These are phyloP conservation scores for Drosophila chauvacae DNA, from an alignment of 1,140 invertebrate species.

Conservation along the genomic window DNA sequence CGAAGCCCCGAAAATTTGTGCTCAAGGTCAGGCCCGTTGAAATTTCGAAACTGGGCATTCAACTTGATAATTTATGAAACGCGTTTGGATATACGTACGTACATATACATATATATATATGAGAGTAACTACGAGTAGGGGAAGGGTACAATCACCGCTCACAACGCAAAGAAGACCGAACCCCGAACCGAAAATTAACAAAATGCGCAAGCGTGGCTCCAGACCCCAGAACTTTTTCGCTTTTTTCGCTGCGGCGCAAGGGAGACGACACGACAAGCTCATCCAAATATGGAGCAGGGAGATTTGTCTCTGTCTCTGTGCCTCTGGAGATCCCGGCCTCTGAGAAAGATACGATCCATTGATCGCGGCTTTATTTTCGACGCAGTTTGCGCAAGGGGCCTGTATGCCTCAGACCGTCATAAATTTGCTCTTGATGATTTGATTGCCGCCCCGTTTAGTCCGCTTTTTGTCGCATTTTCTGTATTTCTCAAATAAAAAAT, in stretches of 20 bases:
- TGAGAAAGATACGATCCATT: constrained; percentile 32
- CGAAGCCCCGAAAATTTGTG: constrained; percentile 71
- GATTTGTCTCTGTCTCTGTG: constrained; percentile 4
- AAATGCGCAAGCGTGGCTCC: constrained; percentile 51
- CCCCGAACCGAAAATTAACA: constrained; percentile 7
- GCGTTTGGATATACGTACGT: constrained; percentile 55
- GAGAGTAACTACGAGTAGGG: constrained; percentile 53
- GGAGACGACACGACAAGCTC: neutral
- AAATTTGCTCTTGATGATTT: constrained; percentile 45
- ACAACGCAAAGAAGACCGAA: constrained; percentile 6
- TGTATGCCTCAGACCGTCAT: constrained; percentile 31
- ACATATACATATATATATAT: constrained; percentile 15
- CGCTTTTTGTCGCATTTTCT: constrained; percentile 4
- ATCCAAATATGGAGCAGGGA: constrained; percentile 45
- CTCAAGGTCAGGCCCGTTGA: constrained; percentile 71
- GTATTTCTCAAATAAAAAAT: constrained; percentile 6
- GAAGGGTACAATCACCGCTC: constrained; percentile 49
- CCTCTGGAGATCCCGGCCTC: constrained; percentile 4
- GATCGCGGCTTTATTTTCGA: constrained; percentile 34
- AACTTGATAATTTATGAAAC: constrained; percentile 84
- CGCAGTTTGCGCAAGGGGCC: constrained; percentile 42
- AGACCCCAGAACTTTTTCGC: constrained; percentile 23
- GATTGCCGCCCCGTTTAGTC: constrained; percentile 23
- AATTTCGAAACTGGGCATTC: constrained; percentile 82
- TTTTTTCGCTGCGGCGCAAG: neutral